Conservation (phyloP, 2,113 vertebrate species). For the Chroicocephalus ridibundus region DNA sequence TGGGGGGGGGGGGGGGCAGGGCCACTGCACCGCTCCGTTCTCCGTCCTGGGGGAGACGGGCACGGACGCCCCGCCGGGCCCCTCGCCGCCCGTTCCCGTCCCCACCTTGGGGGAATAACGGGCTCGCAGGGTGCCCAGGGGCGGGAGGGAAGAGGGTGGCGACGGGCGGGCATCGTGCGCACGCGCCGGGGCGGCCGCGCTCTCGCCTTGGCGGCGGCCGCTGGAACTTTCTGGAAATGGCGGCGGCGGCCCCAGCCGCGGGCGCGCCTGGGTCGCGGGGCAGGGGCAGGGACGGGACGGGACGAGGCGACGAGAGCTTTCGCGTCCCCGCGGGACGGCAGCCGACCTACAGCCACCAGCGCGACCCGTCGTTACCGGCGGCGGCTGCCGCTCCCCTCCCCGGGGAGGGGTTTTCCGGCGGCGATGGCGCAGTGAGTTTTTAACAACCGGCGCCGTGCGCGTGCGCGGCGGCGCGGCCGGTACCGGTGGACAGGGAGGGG, state of each 20-base stretch:
- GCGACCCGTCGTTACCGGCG: rapidly evolving
- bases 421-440: slow-evolving; percentile 69
- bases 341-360: rapidly evolving
- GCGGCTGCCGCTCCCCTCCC: background rate
- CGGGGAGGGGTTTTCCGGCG: background rate
- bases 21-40: background rate
- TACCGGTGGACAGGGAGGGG: rapidly evolving
- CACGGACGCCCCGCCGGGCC: too few species aligned
- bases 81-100: background rate
- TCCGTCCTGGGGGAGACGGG: background rate
- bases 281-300: background rate
- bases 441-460: background rate
- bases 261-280: background rate
- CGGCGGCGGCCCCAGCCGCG: background rate
- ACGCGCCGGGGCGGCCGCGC: background rate
- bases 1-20: rapidly evolving
- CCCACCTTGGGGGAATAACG: background rate
- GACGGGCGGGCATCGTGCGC: background rate
- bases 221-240: slow-evolving; percentile 74
- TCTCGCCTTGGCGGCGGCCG: background rate
- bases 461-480: background rate
- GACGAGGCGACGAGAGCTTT: background rate
- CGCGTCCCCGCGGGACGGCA: background rate
- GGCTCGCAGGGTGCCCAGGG: background rate
- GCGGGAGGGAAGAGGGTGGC: background rate